These are phyloP conservation scores for Mythimna albipuncta DNA, from an alignment of 2,888 invertebrate genomes.

Conservation along the genomic window DNA sequence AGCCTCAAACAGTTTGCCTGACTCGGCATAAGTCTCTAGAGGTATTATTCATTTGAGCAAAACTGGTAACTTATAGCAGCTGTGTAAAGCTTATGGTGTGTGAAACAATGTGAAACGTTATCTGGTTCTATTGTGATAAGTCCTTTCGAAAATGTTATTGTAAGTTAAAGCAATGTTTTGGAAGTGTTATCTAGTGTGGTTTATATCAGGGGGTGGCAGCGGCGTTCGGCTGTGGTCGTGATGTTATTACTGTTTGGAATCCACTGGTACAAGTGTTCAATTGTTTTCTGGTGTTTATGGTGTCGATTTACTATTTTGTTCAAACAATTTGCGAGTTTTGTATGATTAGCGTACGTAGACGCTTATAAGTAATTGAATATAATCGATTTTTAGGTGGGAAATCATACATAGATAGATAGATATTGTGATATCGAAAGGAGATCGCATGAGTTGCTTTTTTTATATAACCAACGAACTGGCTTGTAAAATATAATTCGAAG, in stretches of 20 bases:
- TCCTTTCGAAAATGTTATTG: conserved; percentile 55
- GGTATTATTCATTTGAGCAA: conserved; percentile 48
- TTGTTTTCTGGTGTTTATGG: not conserved
- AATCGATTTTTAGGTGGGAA: too few species aligned
- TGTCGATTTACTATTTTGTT: not conserved
- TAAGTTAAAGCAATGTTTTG: conserved; percentile 60
- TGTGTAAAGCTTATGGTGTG: conserved; percentile 50
- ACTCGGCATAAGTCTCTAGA: conserved; percentile 4
- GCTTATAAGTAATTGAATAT: not conserved
- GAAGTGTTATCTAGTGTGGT: conserved; percentile 51
- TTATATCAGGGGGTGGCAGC: conserved; percentile 32
- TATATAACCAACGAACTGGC: too few species aligned
- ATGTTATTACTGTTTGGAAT: conserved; percentile 11
- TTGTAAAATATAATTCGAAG: too few species aligned
- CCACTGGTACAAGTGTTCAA: not conserved
- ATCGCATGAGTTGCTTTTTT: too few species aligned
- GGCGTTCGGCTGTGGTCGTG: conserved; percentile 12
- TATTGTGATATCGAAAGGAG: too few species aligned
- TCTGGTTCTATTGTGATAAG: conserved; percentile 58
- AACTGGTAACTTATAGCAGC: conserved; percentile 52
- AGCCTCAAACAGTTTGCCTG: conserved; percentile 12
- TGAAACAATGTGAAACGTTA: conserved; percentile 57
- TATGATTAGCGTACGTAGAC: not conserved
- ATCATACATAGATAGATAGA: too few species aligned
- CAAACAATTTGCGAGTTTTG: not conserved